Evolutionary conservation across 2,888 invertebrate genomes (phyloP), one percentile per base, ranked within the genome.

Genomic region (Ischnus inquisitorius): DNA sequence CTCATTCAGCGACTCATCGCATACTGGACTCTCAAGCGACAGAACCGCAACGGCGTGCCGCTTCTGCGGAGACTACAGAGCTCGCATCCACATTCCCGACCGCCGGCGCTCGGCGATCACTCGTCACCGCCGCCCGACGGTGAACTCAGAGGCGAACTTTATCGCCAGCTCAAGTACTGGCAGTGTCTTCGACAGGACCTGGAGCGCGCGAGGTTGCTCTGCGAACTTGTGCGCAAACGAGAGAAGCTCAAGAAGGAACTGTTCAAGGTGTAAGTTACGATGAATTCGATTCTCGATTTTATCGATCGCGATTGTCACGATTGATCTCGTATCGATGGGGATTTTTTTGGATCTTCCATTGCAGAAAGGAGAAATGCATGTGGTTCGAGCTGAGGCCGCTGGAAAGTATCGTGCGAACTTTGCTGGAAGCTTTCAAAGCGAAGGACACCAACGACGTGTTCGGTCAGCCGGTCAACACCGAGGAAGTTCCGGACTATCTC

Each of bases 11-110:
- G 98, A 2, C 94, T 99, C 14, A 96, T 99, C 77, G 97, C 98
- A 0, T 99, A 99, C 92, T 99, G 99, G 99, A 99, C 98, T 3
- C 94, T 99, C 60, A 99, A 99, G 93, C 94, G 99, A 1, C 98
- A 98, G 92, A 97, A 97, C 85, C 94, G 99, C 69, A 99, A 99
- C 91, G 99, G 99, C 0, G 99, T 99, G 8, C 99, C 99, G 0
- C 94, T 99, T 82, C 94, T 99, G 82, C 94, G 99, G 60, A 94
- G 99, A 5, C 94, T 98, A 39, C 98, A 98, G 90, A 96, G 96
- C 86, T 90, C 93, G 0, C 93, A 93, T 86, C 92, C 92, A 4
- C 93, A 93, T 68, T 91, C 94, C 0, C 88, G 92, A 75, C 90
- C 92, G 3, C 90, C 93, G 0, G 87, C 92, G 0, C 89, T 93